Percentiles rank a stretch among this genome's conserved stretches.
phyloP scores from a whole-genome alignment of 2,797 vertebrate species.

The Sebastes steindachneri region DNA sequence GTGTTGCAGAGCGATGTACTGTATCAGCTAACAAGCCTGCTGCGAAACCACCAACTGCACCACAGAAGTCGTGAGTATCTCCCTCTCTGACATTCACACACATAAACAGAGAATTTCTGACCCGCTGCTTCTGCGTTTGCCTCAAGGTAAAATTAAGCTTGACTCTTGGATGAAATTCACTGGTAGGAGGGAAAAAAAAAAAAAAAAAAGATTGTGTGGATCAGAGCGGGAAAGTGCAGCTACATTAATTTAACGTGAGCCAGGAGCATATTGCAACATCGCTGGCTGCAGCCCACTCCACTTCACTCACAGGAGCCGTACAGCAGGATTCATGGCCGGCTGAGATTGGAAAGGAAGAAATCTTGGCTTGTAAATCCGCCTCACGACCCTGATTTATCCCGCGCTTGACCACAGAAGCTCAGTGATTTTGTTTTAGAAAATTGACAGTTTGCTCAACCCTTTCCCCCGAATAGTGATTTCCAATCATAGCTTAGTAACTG shows the following conservation, averaged over 20 bases:
- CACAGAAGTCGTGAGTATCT: constrained; percentile 93
- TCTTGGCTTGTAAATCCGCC: constrained; percentile 17
- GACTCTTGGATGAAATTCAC: constrained; percentile 70
- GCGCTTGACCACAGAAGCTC: background rate
- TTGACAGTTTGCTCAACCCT: background rate
- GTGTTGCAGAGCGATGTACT: constrained; percentile 91
- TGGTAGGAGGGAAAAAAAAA: constrained; percentile 60
- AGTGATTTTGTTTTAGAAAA: constrained; percentile 26
- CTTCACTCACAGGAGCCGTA: constrained; percentile 47
- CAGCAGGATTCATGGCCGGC: constrained; percentile 37
- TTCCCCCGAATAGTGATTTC: background rate
- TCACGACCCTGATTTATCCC: background rate
- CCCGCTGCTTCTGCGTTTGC: constrained; percentile 48
- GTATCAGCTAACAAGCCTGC: constrained; percentile 90
- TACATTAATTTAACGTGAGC: constrained; percentile 73
- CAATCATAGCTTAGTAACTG: background rate
- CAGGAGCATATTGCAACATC: constrained; percentile 70
- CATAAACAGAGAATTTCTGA: constrained; percentile 45
- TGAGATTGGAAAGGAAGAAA: constrained; percentile 33
- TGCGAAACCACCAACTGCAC: constrained; percentile 88
- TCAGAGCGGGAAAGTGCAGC: constrained; percentile 70
- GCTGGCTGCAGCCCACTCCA: constrained; percentile 53
- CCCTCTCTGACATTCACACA: background rate
- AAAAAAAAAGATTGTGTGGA: constrained; percentile 58
- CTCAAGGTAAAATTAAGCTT: constrained; percentile 73